Percentiles rank a stretch among this genome's conserved stretches.
These are phyloP conservation scores for Tragelaphus strepsiceros DNA, from an alignment of 2,113 vertebrate species.

Conservation along the genomic window DNA sequence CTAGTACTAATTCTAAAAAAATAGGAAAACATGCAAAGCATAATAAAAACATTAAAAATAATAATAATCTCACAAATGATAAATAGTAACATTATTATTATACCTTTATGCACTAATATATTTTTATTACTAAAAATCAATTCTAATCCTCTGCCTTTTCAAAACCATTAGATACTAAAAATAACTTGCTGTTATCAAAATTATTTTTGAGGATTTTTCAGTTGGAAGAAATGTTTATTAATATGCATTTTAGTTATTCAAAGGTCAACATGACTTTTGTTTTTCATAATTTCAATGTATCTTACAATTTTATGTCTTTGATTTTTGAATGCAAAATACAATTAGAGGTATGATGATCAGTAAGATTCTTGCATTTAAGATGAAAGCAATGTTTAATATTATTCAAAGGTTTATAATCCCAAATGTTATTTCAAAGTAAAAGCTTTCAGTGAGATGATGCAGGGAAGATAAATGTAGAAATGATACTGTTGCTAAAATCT, in stretches of 20 bases:
- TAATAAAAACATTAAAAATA: background rate
- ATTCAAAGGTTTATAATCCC: slow-evolving; percentile 23
- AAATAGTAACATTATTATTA: background rate
- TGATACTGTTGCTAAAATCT: background rate
- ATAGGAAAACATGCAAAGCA: background rate
- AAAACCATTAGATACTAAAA: background rate
- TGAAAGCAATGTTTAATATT: slow-evolving; percentile 48
- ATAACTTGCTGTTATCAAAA: background rate
- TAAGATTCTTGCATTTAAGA: background rate
- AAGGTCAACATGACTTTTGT: background rate
- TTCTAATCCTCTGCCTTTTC: background rate
- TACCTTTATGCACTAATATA: background rate
- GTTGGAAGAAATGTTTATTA: slow-evolving; percentile 18
- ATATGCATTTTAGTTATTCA: slow-evolving; percentile 37
- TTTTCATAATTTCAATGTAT: slow-evolving; percentile 52
- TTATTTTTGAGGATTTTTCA: background rate
- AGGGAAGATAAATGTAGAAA: background rate
- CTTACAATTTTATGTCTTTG: slow-evolving; percentile 54
- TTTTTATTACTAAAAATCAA: background rate
- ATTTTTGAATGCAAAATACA: slow-evolving; percentile 49
- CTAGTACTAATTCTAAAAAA: background rate
- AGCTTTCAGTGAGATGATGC: background rate
- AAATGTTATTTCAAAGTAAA: slow-evolving; percentile 23
- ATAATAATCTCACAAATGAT: background rate
- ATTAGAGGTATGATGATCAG: slow-evolving; percentile 41